A percentile compares a stretch with the other conserved stretches of the same genome.
These are phyloP conservation scores for Megastigmus dorsalis DNA, from an alignment of 2,888 invertebrate genomes.

Conservation along the genomic window DNA sequence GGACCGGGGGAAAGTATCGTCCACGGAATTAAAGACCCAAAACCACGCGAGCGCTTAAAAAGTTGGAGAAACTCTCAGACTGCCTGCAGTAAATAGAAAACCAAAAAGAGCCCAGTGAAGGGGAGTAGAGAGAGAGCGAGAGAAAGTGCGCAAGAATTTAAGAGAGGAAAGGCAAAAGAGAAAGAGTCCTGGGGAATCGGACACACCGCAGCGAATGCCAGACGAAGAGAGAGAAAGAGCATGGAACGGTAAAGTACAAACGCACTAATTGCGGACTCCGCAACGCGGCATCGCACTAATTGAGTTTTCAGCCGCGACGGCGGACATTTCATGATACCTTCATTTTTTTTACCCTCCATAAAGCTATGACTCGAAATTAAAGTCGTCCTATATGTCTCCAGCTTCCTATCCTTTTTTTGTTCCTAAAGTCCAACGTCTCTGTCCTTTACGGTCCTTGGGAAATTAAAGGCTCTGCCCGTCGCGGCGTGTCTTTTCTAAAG, in stretches of 20 bases:
- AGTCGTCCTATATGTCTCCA: background rate
- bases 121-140: too few relatives aligned
- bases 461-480: background rate
- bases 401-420: background rate
- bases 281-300: slow-evolving; percentile 51
- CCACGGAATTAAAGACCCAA: slow-evolving; percentile 32
- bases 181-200: slow-evolving; percentile 1
- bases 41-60: slow-evolving; percentile 38
- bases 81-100: slow-evolving; percentile 1
- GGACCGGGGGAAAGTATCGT: background rate
- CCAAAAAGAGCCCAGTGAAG: background rate
- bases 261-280: slow-evolving; percentile 54
- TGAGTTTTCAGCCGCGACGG: slow-evolving; percentile 49
- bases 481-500: background rate
- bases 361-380: slow-evolving; percentile 18
- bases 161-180: slow-evolving; percentile 34
- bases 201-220: background rate
- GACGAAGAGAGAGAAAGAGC: slow-evolving; percentile 2
- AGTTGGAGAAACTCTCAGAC: slow-evolving; percentile 22
- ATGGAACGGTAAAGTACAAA: slow-evolving; percentile 47
- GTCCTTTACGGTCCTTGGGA: slow-evolving; percentile 8
- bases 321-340: slow-evolving; percentile 37
- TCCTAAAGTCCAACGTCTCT: background rate
- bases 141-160: slow-evolving; percentile 37
- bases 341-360: slow-evolving; percentile 49